Conservation (phyloP, 2,797 vertebrate species). For the Kryptopterus vitreolus region DNA sequence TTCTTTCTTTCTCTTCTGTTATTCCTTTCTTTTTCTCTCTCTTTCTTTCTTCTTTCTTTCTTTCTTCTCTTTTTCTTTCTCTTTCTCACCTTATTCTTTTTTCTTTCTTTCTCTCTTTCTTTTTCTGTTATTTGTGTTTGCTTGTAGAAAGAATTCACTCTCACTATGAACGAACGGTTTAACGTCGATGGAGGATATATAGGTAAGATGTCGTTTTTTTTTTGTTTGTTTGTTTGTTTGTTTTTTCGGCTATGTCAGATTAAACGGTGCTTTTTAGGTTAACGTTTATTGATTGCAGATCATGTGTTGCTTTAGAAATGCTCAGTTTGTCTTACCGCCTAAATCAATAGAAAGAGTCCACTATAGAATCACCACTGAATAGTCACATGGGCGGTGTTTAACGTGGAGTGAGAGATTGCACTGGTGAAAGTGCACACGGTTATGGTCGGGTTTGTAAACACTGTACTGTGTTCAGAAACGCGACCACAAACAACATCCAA, state of each 20-base stretch:
- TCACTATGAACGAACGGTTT: constrained; percentile 98
- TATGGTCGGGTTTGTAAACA: not conserved
- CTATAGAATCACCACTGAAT: not conserved
- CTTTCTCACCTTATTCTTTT: no score
- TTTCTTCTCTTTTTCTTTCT: no score
- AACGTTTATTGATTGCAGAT: not conserved
- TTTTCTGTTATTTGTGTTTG: constrained; percentile 1
- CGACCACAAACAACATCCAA: not conserved
- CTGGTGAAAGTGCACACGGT: not conserved
- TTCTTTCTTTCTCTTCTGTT: no score
- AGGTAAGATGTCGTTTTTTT: constrained; percentile 77
- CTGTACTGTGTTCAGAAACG: not conserved
- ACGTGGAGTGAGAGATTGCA: no score
- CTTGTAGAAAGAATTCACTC: constrained; percentile 82
- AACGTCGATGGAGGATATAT: constrained; percentile 91
- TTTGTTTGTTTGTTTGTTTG: no score
- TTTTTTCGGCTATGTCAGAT: not conserved
- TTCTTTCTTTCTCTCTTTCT: not conserved
- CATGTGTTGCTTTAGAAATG: not conserved
- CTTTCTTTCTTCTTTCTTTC: no score
- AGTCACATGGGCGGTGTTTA: no score
- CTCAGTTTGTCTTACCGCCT: not conserved
- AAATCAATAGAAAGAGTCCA: not conserved
- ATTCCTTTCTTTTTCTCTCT: no score
- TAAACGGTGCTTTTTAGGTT: not conserved